These are phyloP conservation scores for Propsilocerus akamusi DNA, from an alignment of 1,140 invertebrate species.

Conservation along the genomic window DNA sequence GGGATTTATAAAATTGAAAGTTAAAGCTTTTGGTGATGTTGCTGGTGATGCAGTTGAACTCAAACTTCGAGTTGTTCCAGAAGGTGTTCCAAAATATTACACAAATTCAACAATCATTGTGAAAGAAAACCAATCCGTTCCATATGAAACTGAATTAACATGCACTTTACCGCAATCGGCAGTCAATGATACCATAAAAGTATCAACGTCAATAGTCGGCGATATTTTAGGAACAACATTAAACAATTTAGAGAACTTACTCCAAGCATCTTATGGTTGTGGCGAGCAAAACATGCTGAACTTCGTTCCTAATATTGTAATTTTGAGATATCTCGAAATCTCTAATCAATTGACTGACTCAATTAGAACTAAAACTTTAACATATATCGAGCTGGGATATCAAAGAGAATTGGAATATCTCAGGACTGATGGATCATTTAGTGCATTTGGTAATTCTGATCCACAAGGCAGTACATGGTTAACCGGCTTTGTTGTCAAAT, in stretches of 20 bases:
- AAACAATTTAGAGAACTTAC: slow-evolving; percentile 53
- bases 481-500: slow-evolving; percentile 82
- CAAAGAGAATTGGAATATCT: slow-evolving; percentile 79
- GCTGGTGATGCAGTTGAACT: slow-evolving; percentile 56
- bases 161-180: slow-evolving; percentile 49
- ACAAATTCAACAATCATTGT: slow-evolving; percentile 61
- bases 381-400: slow-evolving; percentile 63
- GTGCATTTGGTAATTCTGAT: slow-evolving; percentile 37
- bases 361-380: slow-evolving; percentile 54
- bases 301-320: slow-evolving; percentile 71
- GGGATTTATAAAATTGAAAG: slow-evolving; percentile 53
- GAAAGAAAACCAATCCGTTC: slow-evolving; percentile 31
- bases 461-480: slow-evolving; percentile 79
- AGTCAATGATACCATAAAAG: slow-evolving; percentile 44
- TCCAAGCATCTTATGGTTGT: slow-evolving; percentile 76
- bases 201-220: slow-evolving; percentile 54
- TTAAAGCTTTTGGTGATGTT: slow-evolving; percentile 43
- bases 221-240: slow-evolving; percentile 60
- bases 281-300: slow-evolving; percentile 92
- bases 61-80: slow-evolving; percentile 53
- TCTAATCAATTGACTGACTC: slow-evolving; percentile 38
- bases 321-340: slow-evolving; percentile 45
- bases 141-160: slow-evolving; percentile 36
- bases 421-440: slow-evolving; percentile 20
- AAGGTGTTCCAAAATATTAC: slow-evolving; percentile 58